A percentile compares a stretch with the other conserved stretches of the same genome.
These are phyloP conservation scores for Amphimallon solstitiale DNA, from an alignment of 2,888 invertebrate genomes.

Conservation along the genomic window DNA sequence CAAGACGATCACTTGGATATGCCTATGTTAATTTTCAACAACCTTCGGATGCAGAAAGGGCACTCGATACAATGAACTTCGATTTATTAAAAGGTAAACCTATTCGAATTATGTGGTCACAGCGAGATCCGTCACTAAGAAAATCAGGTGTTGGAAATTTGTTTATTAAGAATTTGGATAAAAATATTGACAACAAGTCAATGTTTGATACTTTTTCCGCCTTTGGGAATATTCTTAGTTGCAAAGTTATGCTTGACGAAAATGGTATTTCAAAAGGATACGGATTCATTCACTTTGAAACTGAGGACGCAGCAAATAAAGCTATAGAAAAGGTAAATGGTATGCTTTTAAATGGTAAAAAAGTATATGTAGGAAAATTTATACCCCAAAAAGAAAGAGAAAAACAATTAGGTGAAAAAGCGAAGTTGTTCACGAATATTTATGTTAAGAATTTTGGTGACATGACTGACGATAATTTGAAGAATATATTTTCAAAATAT, in stretches of 20 bases:
- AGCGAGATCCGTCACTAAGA: conserved; percentile 96
- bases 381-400: conserved; percentile 97
- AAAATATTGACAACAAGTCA: conserved; percentile 98
- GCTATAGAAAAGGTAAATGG: conserved; percentile 98
- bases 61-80: conserved; percentile 99
- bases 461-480: conserved; percentile 86
- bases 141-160: conserved; percentile 99
- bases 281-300: conserved; percentile 99
- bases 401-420: conserved; percentile 95
- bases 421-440: conserved; percentile 95
- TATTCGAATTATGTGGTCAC: conserved; percentile 99
- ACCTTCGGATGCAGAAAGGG: conserved; percentile 98
- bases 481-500: conserved; percentile 90
- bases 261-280: conserved; percentile 94
- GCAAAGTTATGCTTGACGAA: conserved; percentile 97
- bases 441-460: conserved; percentile 99
- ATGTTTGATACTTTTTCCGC: conserved; percentile 99
- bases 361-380: conserved; percentile 98
- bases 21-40: conserved; percentile 99
- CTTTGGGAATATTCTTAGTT: conserved; percentile 98
- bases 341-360: conserved; percentile 98
- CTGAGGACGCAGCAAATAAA: conserved; percentile 95
- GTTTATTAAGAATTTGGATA: conserved; percentile 99
- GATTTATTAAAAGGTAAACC: conserved; percentile 96
- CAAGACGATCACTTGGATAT: conserved; percentile 97